These are phyloP conservation scores for Osmerus mordax DNA, from an alignment of 2,113 vertebrate genomes.

Conservation along the genomic window DNA sequence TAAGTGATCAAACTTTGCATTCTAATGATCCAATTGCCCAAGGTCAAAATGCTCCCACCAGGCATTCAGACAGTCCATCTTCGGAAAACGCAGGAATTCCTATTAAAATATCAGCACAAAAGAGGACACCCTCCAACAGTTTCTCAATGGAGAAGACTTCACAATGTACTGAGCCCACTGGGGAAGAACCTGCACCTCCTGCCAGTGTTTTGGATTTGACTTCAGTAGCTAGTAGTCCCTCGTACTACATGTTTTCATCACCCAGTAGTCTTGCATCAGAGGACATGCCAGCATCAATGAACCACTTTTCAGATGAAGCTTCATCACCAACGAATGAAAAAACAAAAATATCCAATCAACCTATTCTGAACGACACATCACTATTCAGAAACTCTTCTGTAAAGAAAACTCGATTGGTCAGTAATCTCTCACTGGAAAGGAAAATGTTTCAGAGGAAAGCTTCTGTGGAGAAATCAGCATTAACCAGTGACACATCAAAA, in stretches of 20 bases:
- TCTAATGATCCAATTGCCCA: not conserved
- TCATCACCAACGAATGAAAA: conserved; percentile 31
- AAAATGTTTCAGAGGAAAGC: conserved; percentile 62
- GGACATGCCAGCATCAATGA: not conserved
- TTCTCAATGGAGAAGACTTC: conserved; percentile 31
- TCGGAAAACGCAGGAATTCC: conserved; percentile 7
- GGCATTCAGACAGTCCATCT: conserved; percentile 8
- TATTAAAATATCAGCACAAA: conserved; percentile 10
- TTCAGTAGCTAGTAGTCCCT: conserved; percentile 38
- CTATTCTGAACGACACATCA: conserved; percentile 7
- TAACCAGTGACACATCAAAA: conserved; percentile 22
- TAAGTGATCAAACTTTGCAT: not conserved
- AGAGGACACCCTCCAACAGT: conserved; percentile 15
- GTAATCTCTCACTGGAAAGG: conserved; percentile 58
- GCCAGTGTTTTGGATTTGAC: conserved; percentile 12
- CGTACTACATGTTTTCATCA: conserved; percentile 20
- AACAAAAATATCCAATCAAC: conserved; percentile 27
- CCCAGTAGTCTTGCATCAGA: conserved; percentile 41
- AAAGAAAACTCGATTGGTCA: conserved; percentile 58
- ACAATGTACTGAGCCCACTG: conserved; percentile 21
- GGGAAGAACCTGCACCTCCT: conserved; percentile 17
- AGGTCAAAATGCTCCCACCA: too few species aligned
- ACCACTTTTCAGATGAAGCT: conserved; percentile 28
- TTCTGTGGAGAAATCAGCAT: conserved; percentile 48
- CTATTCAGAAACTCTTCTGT: conserved; percentile 42